Percentiles rank a stretch among this genome's conserved stretches.
These are phyloP conservation scores for Peromyscus nudipes DNA, from an alignment of 2,797 vertebrate species.

Conservation along the genomic window DNA sequence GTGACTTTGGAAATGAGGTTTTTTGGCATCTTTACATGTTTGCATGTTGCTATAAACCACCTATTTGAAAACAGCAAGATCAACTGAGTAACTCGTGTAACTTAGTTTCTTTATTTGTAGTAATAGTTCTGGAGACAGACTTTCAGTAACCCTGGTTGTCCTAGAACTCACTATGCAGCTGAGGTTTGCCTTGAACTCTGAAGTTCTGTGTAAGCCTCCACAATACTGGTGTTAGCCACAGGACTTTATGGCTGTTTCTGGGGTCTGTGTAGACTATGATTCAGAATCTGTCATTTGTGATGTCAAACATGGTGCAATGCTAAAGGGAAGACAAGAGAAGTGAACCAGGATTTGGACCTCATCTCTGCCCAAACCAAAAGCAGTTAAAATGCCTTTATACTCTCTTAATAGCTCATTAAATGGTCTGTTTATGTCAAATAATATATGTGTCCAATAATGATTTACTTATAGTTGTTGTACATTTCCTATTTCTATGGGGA, in stretches of 20 bases:
- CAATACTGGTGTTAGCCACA: not conserved
- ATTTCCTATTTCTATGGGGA: not conserved
- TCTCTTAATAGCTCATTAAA: not conserved
- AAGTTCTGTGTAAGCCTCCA: not conserved
- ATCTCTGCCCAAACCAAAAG: not conserved
- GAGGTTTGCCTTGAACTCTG: not conserved
- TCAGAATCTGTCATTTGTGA: not conserved
- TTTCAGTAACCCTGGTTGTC: not conserved
- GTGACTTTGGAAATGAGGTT: not conserved
- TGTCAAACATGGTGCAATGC: too few relatives aligned
- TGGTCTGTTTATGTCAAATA: not conserved
- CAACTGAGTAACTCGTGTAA: not conserved
- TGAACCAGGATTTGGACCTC: accelerated
- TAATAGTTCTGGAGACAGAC: not conserved
- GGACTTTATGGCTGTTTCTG: too few relatives aligned
- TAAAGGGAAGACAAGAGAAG: not conserved
- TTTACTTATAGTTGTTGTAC: not conserved
- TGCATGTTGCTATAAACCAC: not conserved
- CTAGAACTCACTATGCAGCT: not conserved
- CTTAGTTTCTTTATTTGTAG: not conserved
- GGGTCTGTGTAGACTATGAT: too few relatives aligned
- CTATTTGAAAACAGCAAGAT: not conserved
- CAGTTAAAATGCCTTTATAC: not conserved
- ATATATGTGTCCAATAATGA: not conserved
- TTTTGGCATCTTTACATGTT: not conserved